Evolutionary conservation across 1,140 invertebrate species (phyloP), one percentile per base, ranked within the genome.

Genomic region (Gryllus bimaculatus): DNA sequence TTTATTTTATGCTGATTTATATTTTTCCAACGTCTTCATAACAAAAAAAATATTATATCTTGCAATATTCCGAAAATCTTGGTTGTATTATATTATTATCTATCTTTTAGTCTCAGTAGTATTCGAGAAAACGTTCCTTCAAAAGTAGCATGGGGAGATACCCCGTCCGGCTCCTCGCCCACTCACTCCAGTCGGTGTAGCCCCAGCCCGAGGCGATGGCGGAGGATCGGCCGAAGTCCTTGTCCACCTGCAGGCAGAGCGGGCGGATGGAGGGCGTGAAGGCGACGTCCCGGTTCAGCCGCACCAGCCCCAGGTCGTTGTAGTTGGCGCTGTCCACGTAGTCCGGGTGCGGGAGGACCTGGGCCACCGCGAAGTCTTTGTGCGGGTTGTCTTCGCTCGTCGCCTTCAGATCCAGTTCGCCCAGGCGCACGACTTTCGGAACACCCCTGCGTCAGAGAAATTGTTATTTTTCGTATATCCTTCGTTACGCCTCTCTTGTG

Each of bases 271-370:
- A 83, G n/a, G 83, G 48, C 78, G 82, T 84, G 54, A 88, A 82
- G 10, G 81, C 81, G 7, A 85, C 82, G 12, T 84, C 82, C 66
- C 77, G 81, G 48, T 83, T 82, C 26, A 90, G 79, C 81, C 86
- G 88, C 3, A 91, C 77, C n/a, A 91, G 82, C 0, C 88, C 89
- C 48, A 92, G 86, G 81, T 91, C 91, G 80, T 91, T 83, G 79
- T 91, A 90, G 79, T 87, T 87, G 8, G 83, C 81, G 0, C 85
- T 84, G 18, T 83, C 81, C 8, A 83, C 83, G 82, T 90, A 90
- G 3, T 86, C 79, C 79, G 83, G 87, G 82, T 89, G 88, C 8
- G 77, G 79, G 48, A 85, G 84, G 47, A 84, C 80, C 8, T 84
- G 73, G 8, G 77, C 79, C 48, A 87, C 81, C 6, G 78, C 76